These are phyloP conservation scores for Graphium colonna DNA, from an alignment of 2,888 invertebrate genomes.

Conservation along the genomic window DNA sequence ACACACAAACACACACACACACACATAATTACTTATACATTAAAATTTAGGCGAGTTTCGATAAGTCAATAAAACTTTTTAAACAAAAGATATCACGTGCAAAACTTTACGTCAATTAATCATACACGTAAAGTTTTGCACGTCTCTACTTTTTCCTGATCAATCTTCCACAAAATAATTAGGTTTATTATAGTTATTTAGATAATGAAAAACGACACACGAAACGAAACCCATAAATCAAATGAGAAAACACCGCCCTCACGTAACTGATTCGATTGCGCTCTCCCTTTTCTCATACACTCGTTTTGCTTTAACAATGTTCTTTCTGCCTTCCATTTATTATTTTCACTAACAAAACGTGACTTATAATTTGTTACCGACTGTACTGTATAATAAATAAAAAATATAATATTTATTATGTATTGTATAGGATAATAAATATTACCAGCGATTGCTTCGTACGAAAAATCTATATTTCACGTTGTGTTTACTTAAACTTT, in stretches of 20 bases:
- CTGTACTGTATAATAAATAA: neutral
- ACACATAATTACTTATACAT: too few relatives aligned
- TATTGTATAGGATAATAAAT: too few relatives aligned
- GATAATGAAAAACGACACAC: constrained; percentile 20
- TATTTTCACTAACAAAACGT: constrained; percentile 10
- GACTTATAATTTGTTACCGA: neutral
- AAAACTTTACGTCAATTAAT: too few relatives aligned
- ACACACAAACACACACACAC: too few relatives aligned
- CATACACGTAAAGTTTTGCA: too few relatives aligned
- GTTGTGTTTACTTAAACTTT: too few relatives aligned
- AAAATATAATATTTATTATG: too few relatives aligned
- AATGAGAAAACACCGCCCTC: constrained; percentile 20
- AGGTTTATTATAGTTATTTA: constrained; percentile 14
- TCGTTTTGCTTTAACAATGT: constrained; percentile 11
- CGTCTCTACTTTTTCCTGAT: neutral
- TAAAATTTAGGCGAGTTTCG: too few relatives aligned
- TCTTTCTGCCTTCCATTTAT: constrained; percentile 11
- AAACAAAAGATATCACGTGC: too few relatives aligned
- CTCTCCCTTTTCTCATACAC: constrained; percentile 12
- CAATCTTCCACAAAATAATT: constrained; percentile 15
- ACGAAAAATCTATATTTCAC: too few relatives aligned
- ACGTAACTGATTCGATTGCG: constrained; percentile 20
- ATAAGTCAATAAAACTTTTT: too few relatives aligned
- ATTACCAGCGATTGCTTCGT: too few relatives aligned
- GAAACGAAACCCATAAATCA: constrained; percentile 20